These are phyloP conservation scores for Heliconius himera DNA, from an alignment of 1,140 invertebrate genomes.

Conservation along the genomic window DNA sequence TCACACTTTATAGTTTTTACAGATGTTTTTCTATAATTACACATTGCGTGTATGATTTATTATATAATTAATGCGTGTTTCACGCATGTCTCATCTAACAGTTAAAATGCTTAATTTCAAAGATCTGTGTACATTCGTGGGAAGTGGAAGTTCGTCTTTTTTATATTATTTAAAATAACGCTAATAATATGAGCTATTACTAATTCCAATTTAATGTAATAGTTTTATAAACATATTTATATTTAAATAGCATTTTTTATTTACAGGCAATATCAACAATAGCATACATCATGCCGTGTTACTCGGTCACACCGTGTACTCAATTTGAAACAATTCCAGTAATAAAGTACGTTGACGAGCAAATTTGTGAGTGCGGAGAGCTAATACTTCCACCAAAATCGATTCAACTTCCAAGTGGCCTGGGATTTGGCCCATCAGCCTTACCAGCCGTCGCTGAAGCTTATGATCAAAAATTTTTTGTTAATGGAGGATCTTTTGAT, in stretches of 20 bases:
- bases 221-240: not conserved
- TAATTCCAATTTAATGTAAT: not conserved
- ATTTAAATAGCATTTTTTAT: not conserved
- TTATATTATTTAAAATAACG: too few species aligned
- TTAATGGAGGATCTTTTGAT: not conserved
- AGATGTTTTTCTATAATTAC: too few species aligned
- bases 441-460: conserved; percentile 28
- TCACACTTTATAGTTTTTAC: too few species aligned
- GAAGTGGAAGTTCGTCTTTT: too few species aligned
- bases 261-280: not conserved
- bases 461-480: conserved; percentile 24
- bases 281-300: not conserved
- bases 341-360: conserved; percentile 7
- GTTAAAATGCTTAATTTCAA: too few species aligned
- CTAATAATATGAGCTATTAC: too few species aligned
- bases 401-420: conserved; percentile 24
- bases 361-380: conserved; percentile 1
- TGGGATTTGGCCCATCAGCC: conserved; percentile 25
- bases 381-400: conserved; percentile 25
- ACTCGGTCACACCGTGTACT: not conserved
- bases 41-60: too few species aligned
- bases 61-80: too few species aligned
- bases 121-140: too few species aligned
- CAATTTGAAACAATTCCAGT: conserved; percentile 7
- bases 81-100: too few species aligned